Evolutionary conservation across 2,113 vertebrate species (phyloP).

Genomic region (Malurus melanocephalus): DNA sequence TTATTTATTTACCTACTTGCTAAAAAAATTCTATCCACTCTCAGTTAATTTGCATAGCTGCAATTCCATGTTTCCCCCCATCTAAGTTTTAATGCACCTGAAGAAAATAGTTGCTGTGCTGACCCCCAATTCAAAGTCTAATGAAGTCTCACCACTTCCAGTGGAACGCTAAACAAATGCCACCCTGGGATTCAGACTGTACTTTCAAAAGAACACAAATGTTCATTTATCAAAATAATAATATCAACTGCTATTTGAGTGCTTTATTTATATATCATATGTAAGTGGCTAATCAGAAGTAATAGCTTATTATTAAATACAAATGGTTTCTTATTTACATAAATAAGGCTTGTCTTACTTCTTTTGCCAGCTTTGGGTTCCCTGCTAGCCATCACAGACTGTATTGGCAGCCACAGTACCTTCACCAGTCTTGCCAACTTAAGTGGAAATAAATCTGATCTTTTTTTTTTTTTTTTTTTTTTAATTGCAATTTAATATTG

Average conservation of each 20-base stretch:
- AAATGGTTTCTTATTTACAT: slow-evolving; percentile 53
- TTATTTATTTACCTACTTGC: slow-evolving; percentile 38
- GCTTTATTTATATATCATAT: slow-evolving; percentile 26
- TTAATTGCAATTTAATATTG: slow-evolving; percentile 37
- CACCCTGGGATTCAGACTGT: neutral
- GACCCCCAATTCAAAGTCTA: fast-evolving
- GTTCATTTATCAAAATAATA: slow-evolving; percentile 43
- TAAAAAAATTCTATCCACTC: neutral
- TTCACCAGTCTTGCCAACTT: slow-evolving; percentile 28
- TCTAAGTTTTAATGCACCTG: neutral
- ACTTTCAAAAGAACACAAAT: slow-evolving; percentile 34
- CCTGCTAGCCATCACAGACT: slow-evolving; percentile 46
- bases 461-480: slow-evolving; percentile 20
- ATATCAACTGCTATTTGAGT: slow-evolving; percentile 22
- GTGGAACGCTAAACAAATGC: neutral
- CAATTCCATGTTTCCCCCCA: neutral
- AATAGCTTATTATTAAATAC: slow-evolving; percentile 56
- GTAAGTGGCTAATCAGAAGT: slow-evolving; percentile 43
- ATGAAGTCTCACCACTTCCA: neutral
- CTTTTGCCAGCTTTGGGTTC: slow-evolving; percentile 39
- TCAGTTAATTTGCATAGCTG: neutral
- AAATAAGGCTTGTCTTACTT: slow-evolving; percentile 36
- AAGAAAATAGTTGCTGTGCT: neutral
- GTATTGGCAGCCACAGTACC: slow-evolving; percentile 14
- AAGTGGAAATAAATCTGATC: slow-evolving; percentile 46